These are phyloP conservation scores for Paramormyrops kingsleyae DNA, from an alignment of 2,113 vertebrate genomes.

Conservation along the genomic window DNA sequence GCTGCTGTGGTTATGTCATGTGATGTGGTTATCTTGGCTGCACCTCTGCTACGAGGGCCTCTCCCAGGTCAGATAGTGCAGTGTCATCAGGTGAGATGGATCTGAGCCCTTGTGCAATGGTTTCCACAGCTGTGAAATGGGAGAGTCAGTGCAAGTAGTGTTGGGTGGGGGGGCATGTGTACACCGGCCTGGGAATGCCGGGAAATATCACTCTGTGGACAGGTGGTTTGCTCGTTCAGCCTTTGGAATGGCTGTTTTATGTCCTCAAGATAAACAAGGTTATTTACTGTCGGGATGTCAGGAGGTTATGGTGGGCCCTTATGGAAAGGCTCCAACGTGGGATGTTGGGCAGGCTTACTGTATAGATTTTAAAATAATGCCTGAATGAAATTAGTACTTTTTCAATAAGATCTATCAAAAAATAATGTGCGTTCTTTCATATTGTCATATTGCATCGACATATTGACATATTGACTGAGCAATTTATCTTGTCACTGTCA, in stretches of 20 bases:
- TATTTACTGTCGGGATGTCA: slow-evolving; percentile 41
- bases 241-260: slow-evolving; percentile 45
- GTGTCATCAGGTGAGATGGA: slow-evolving; percentile 12
- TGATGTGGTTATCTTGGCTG: neutral
- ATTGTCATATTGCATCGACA: neutral
- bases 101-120: slow-evolving; percentile 33
- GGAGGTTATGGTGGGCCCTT: slow-evolving; percentile 13
- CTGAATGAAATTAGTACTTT: neutral
- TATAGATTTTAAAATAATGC: neutral
- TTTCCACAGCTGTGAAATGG: slow-evolving; percentile 51
- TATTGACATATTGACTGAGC: neutral
- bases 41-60: slow-evolving; percentile 19
- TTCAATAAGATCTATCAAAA: neutral
- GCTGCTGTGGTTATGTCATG: neutral
- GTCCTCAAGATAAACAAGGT: slow-evolving; percentile 49
- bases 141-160: slow-evolving; percentile 28
- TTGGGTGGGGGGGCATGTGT: slow-evolving; percentile 5
- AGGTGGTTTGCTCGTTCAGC: slow-evolving; percentile 57
- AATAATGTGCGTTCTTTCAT: neutral
- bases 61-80: slow-evolving; percentile 26
- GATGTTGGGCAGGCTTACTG: neutral
- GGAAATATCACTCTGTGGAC: slow-evolving; percentile 18
- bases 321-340: slow-evolving; percentile 15
- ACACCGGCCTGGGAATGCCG: neutral
- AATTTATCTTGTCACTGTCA: neutral